Base-by-base conservation (phyloP, 2,888 invertebrate genomes). In the Cremastobaeus sp. region DNA sequence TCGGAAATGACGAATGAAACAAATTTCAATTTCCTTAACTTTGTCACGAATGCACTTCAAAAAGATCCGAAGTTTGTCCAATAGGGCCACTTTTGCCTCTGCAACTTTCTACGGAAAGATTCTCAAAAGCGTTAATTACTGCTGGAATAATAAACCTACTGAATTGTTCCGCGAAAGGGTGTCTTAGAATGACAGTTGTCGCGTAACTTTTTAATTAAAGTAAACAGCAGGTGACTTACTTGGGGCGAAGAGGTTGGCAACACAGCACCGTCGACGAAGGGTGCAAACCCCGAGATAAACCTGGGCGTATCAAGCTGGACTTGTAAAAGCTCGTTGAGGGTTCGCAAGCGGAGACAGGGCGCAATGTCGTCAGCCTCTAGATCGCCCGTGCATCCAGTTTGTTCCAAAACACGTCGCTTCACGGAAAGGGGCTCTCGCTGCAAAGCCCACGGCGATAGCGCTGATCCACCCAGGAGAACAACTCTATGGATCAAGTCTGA, bases 221-320 rank as follows among this genome's bases (percentile, higher is more conserved):
- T 57, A 60, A 48, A 50, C 28, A 21, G 34, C 15, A 15, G 15
- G 39, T 18, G 28, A 39, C 74, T 76, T 37, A 85, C 86, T 83
- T 83, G 85, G 55, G 75, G 78, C 54, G 80, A 77, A 20, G 85
- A 78, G 21, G 79, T 77, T 0, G 88, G 91, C 78, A 95, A 91
- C 75, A 95, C 94, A 18, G 95, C 95, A 78, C 96, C 96, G 88
- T 97, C 97, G 79, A 96, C 93, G 86, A 97, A 96, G 1, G 97
- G 97, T n/a, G 96, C 97, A 86, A 97, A 97, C 15, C 95, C 95
- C 28, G 95, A 93, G 55, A 96, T 91, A 88, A 95, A 96, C 80
- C 93, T 89, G 4, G 96, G 96, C 25, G 94, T 92, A 82, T 95
- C 94, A 57, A 95, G 90, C 80, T 91, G 90, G 37, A 95, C 93